Conservation (phyloP, 2,797 vertebrate species). For the Varecia variegata region DNA sequence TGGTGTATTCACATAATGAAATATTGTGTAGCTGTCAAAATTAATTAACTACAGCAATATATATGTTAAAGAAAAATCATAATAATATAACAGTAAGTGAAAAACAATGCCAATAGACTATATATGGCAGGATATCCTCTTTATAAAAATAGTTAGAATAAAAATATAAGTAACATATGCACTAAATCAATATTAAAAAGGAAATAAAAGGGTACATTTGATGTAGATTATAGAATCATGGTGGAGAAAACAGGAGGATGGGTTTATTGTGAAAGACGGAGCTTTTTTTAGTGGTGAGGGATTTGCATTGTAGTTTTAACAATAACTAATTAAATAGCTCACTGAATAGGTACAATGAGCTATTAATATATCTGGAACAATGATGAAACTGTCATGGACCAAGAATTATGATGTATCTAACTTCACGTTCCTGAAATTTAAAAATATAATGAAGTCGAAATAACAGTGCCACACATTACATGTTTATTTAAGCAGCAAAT, state of each 20-base stretch:
- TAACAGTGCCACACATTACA: not conserved
- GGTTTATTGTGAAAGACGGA: not conserved
- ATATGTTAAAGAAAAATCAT: not conserved
- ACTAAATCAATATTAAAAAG: not conserved
- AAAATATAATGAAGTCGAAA: not conserved
- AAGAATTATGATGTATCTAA: not conserved
- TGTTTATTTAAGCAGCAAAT: not conserved
- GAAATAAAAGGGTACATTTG: not conserved
- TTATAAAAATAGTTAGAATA: not conserved
- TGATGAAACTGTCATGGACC: not conserved
- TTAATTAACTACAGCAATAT: not conserved
- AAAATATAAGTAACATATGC: not conserved
- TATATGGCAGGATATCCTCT: fast-evolving
- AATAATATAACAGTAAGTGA: not conserved
- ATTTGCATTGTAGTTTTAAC: not conserved
- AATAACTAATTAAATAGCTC: not conserved
- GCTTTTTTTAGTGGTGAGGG: not conserved
- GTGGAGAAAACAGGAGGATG: not conserved
- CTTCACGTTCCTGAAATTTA: not conserved
- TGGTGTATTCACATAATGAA: fast-evolving
- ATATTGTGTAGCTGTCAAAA: not conserved
- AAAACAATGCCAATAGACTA: not conserved
- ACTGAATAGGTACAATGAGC: not conserved
- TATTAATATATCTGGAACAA: not conserved
- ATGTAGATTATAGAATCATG: too few species aligned